Conservation (phyloP, 2,113 vertebrate genomes). For the Xyliphius kryptos region DNA sequence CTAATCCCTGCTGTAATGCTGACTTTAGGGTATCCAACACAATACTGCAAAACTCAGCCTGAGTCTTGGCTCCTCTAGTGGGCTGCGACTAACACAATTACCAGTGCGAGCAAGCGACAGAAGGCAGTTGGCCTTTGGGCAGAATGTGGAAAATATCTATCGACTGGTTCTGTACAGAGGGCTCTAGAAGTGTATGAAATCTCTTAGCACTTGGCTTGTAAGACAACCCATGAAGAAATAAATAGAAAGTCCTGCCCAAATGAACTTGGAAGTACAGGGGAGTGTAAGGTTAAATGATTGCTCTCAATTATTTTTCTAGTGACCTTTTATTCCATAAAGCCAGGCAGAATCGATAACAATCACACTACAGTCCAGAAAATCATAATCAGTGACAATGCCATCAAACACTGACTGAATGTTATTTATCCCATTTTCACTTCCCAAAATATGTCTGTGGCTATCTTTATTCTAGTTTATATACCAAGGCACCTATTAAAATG, state of each 20-base stretch:
- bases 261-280: background rate
- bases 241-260: slow-evolving; percentile 14
- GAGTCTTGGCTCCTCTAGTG: slow-evolving; percentile 9
- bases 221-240: slow-evolving; percentile 12
- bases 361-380: background rate
- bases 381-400: background rate
- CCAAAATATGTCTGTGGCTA: too few species aligned
- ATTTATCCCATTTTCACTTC: slow-evolving; percentile 7
- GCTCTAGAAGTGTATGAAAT: slow-evolving; percentile 22
- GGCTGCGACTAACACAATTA: slow-evolving; percentile 41
- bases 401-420: slow-evolving; percentile 14
- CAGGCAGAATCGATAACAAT: slow-evolving; percentile 23
- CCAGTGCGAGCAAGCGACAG: slow-evolving; percentile 18
- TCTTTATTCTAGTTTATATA: too few species aligned
- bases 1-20: slow-evolving; percentile 10
- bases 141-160: slow-evolving; percentile 33
- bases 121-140: slow-evolving; percentile 24
- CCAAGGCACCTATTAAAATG: slow-evolving; percentile 8
- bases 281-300: slow-evolving; percentile 14
- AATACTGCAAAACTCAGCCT: slow-evolving; percentile 33
- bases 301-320: slow-evolving; percentile 28
- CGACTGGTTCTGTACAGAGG: slow-evolving; percentile 19
- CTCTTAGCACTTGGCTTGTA: slow-evolving; percentile 16
- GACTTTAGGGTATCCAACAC: slow-evolving; percentile 27
- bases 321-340: slow-evolving; percentile 19